A percentile compares a stretch with the other conserved stretches of the same genome.
Conservation (phyloP, 2,797 vertebrate genomes). For the Alauda arvensis region DNA sequence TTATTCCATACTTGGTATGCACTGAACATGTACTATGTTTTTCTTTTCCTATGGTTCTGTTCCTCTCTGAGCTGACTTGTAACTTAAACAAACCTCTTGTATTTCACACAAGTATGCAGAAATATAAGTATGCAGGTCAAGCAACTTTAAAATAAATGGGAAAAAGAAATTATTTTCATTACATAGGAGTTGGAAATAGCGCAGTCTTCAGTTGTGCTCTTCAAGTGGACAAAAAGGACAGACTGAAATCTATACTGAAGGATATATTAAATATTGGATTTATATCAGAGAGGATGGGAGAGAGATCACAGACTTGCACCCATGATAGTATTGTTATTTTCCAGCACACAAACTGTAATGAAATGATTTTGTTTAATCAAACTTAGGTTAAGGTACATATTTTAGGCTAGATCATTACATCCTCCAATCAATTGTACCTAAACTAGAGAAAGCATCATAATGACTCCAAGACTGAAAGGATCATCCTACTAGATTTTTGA, state of each 20-base stretch:
- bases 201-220: not conserved
- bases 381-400: not conserved
- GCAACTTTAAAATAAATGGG: not conserved
- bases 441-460: not conserved
- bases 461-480: not conserved
- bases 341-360: not conserved
- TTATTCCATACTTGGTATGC: not conserved
- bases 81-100: not conserved
- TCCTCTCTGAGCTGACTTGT: not conserved
- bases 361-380: not conserved
- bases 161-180: constrained; percentile 2
- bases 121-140: not conserved
- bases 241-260: not conserved
- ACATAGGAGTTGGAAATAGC: not conserved
- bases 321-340: not conserved
- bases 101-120: not conserved
- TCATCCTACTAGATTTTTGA: not conserved
- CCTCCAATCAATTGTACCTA: not conserved
- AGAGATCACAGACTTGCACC: not conserved
- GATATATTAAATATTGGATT: not conserved
- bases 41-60: not conserved
- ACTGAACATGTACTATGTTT: not conserved
- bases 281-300: not conserved
- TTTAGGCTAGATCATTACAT: not conserved
- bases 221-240: not conserved